These are phyloP conservation scores for Drosophila santomea DNA, from an alignment of 1,140 invertebrate species.

Conservation along the genomic window DNA sequence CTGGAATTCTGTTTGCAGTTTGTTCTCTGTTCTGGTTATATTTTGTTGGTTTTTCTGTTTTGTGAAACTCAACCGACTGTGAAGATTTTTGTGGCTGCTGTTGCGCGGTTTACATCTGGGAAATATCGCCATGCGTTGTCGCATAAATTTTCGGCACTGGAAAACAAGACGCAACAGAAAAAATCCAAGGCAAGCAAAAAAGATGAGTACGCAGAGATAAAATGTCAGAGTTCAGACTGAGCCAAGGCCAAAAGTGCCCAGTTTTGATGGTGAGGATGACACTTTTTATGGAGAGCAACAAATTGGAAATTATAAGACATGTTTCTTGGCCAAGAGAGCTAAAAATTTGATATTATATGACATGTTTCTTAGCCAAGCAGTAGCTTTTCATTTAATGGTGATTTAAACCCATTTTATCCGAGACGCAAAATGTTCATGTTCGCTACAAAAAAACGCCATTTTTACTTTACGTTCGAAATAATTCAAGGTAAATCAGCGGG, in stretches of 20 bases:
- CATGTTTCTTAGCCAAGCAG: background rate
- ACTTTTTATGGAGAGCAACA: constrained; percentile 18
- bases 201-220: constrained; percentile 4
- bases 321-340: background rate
- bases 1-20: constrained; percentile 25
- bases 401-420: constrained; percentile 32
- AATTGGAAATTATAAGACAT: constrained; percentile 13
- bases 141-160: constrained; percentile 43
- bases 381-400: constrained; percentile 22
- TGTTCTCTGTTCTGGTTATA: background rate
- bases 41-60: background rate
- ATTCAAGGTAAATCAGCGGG: constrained; percentile 32
- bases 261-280: constrained; percentile 14
- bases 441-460: no score
- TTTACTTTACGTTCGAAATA: constrained; percentile 9
- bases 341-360: background rate
- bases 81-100: constrained; percentile 45
- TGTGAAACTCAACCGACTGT: constrained; percentile 44
- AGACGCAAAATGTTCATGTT: constrained; percentile 45
- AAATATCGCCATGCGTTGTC: constrained; percentile 54
- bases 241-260: constrained; percentile 22
- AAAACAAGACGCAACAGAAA: constrained; percentile 24
- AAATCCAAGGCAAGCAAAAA: constrained; percentile 1
- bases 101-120: constrained; percentile 45
- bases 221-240: constrained; percentile 45